Base-by-base conservation (phyloP, 2,888 invertebrate genomes). In the Zygogramma bicolorata region DNA sequence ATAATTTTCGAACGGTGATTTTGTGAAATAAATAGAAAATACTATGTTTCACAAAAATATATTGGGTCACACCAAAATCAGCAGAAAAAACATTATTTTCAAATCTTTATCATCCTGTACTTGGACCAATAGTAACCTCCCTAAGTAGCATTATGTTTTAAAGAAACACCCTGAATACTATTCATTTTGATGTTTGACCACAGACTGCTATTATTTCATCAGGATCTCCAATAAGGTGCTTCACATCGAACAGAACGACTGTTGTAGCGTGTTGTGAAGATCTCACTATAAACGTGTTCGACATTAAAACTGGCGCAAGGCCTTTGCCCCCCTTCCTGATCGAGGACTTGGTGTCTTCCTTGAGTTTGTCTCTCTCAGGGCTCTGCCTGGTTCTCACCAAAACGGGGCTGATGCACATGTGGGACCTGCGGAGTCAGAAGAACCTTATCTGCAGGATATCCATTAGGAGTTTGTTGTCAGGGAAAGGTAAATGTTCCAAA, bases 251-350 rank as follows among this genome's bases (percentile, higher is more conserved):
- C 83, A 88, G 90, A 73, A 89, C 90, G 77, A 88, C 91, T 81
- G 88, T 91, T 61, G 89, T 91, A 81, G 91, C 90, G 62, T 89
- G 92, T 75, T 93, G 94, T 86, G 91, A 91, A 74, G 94, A 95
- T 88, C 88, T 90, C 58, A 89, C 91, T 58, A 87, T 94, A 78
- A 92, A 93, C 85, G 88, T 91, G 38, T 91, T 93, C 85, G 86
- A 88, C 38, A 89, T 91, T 13, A 84, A 84, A 65, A 87, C 87
- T 6, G 88, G 90, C 1, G 85, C 85, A 1, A 86, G 88, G 75
- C 81, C 89, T 1, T 83, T 89, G 40, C 91, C 92, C 0, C 88
- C 90, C 10, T 82, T 92, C 40, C 85, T 90, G 10, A 86, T 92
- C 20, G 88, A 90, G 66, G 89, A 91, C 79, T 81, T 90, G 0